Evolutionary conservation across 2,888 invertebrate genomes (phyloP), one percentile per base, ranked within the genome.

Genomic region (Busseola fusca): DNA sequence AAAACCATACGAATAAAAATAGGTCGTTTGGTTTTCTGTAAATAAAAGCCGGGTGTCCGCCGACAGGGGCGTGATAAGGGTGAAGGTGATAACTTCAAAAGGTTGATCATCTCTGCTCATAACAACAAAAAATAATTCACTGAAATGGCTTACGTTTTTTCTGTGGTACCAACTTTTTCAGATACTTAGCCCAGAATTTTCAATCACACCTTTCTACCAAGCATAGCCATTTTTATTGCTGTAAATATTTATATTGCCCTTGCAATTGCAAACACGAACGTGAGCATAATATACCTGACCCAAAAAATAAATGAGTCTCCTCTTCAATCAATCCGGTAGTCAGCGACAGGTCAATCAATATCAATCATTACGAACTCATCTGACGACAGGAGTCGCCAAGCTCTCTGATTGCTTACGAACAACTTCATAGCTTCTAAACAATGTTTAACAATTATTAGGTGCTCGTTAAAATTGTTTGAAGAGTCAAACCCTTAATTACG

Each of bases 381-480:
- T 27, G 64, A 52, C 14, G 52, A 76, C 62, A 64, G 10, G 10
- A 72, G 30, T 30, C 27, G 37, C 56, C 25, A 64, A 56, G 57
- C 56, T 34, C 21, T 30, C 54, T 34, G 16, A 52, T 67, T 48
- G 16, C 48, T 67, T 57, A 42, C 25, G 45, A 58, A 72, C 34
- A 42, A 58, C 50, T 76, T 57, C 14, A 40, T 37, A 69, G 27
- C 57, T 37, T 50, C 57, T 62, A 25, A 74, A 74, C 70, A 74
- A 59, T 63, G n/a, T 40, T 57, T 30, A 63, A 63, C 52, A 48
- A 25, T 63, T 37, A 65, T 65, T 69, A 27, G n/a, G 14, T 37
- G 6, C 58, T 74, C 74, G 64, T 57, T 77, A 69, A 78, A 48
- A 60, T 69, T 63, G 60, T 64, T 70, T n/a, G 30, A 54, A 67